phyloP scores from a whole-genome alignment of 2,888 invertebrate genomes.

The Hermodice carunculata region DNA sequence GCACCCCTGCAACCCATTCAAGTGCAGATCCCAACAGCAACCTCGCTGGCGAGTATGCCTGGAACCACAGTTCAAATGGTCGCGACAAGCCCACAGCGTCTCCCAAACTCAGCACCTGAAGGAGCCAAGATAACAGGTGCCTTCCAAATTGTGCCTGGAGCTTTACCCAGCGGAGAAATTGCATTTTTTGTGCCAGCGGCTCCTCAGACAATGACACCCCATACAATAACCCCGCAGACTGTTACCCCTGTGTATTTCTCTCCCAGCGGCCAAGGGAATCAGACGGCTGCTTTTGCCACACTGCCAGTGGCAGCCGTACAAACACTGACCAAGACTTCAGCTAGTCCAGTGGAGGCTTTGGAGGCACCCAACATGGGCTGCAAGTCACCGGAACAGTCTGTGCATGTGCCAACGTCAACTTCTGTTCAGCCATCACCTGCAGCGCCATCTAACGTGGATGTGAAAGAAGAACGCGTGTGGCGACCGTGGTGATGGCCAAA shows the following conservation, averaged over 20 bases:
- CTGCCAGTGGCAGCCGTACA: too few relatives aligned
- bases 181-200: slow-evolving; percentile 5
- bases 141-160: not conserved
- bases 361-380: not conserved
- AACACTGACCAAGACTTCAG: too few relatives aligned
- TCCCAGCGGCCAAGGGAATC: too few relatives aligned
- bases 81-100: too few relatives aligned
- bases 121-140: not conserved
- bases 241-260: too few relatives aligned
- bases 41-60: slow-evolving; percentile 4
- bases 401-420: not conserved
- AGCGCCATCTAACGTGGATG: not conserved
- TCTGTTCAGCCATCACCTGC: not conserved
- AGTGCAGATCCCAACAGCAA: slow-evolving; percentile 14
- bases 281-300: too few relatives aligned
- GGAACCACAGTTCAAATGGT: too few relatives aligned
- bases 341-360: too few relatives aligned
- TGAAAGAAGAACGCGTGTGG: slow-evolving; percentile 2
- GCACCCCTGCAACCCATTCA: too few relatives aligned
- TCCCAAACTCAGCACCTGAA: too few relatives aligned
- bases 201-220: too few relatives aligned
- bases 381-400: not conserved
- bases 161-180: slow-evolving; percentile 8
- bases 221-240: too few relatives aligned
- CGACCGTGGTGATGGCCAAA: slow-evolving; percentile 13